These are phyloP conservation scores for Branchellion lobata DNA, from an alignment of 2,888 invertebrate species.

Conservation along the genomic window DNA sequence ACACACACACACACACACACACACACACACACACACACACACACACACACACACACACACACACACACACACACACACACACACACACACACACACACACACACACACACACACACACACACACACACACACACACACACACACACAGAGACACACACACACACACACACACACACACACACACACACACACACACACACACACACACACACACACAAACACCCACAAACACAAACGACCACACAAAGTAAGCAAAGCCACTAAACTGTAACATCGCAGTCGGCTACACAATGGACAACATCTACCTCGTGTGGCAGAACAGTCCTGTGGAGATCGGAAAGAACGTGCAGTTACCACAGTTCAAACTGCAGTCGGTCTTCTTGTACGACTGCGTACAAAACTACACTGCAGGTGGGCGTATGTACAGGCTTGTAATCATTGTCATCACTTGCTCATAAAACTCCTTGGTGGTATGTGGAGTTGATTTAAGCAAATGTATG, in stretches of 20 bases:
- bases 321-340: conserved; percentile 50
- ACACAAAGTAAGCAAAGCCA: neutral
- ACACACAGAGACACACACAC: too few relatives aligned
- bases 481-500: too few relatives aligned
- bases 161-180: neutral
- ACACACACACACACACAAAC: neutral
- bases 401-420: conserved; percentile 52
- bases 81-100: too few relatives aligned
- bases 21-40: too few relatives aligned
- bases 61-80: too few relatives aligned
- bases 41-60: too few relatives aligned
- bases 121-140: too few relatives aligned
- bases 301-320: conserved; percentile 51
- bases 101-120: too few relatives aligned
- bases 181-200: neutral
- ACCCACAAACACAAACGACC: conserved; percentile 24
- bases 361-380: conserved; percentile 49
- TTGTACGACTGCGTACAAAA: conserved; percentile 52
- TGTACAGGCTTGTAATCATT: too few relatives aligned
- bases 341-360: conserved; percentile 52
- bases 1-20: too few relatives aligned
- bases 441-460: too few relatives aligned
- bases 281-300: conserved; percentile 53
- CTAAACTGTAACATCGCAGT: conserved; percentile 43
- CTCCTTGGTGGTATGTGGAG: too few relatives aligned